Evolutionary conservation across 2,888 invertebrate genomes (phyloP).

Genomic region (Candidula unifasciata): DNA sequence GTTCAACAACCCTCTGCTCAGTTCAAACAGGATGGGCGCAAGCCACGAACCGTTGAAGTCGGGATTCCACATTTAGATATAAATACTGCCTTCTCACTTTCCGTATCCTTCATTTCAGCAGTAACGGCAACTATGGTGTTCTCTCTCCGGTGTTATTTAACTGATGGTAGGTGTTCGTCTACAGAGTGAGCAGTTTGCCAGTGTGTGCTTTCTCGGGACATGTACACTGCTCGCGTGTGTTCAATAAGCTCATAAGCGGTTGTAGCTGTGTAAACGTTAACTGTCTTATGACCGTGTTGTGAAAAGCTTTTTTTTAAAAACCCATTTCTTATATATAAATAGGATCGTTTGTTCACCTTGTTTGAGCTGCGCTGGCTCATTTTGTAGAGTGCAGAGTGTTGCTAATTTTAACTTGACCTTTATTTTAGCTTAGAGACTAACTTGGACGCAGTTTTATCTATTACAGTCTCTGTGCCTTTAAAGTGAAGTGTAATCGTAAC

Average conservation of each 20-base stretch:
- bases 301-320: background rate
- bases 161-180: background rate
- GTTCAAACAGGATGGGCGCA: constrained; percentile 28
- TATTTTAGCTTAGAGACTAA: background rate
- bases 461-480: too few relatives aligned
- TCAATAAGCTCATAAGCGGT: background rate
- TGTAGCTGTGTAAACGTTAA: background rate
- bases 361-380: background rate
- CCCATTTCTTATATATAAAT: constrained; percentile 11
- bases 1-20: background rate
- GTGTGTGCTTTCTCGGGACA: constrained; percentile 9
- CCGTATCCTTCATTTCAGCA: background rate
- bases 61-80: background rate
- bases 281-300: background rate
- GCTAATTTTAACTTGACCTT: background rate
- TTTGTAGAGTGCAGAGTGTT: background rate
- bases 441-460: too few relatives aligned
- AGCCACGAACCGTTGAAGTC: background rate
- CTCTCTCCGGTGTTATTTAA: background rate
- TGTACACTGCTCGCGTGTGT: background rate
- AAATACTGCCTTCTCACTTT: background rate
- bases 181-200: background rate
- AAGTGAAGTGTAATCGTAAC: background rate
- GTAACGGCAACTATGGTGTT: background rate
- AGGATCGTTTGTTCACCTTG: background rate